Evolutionary conservation across 2,797 vertebrate species (phyloP).

Genomic region (Hyperoplus immaculatus): DNA sequence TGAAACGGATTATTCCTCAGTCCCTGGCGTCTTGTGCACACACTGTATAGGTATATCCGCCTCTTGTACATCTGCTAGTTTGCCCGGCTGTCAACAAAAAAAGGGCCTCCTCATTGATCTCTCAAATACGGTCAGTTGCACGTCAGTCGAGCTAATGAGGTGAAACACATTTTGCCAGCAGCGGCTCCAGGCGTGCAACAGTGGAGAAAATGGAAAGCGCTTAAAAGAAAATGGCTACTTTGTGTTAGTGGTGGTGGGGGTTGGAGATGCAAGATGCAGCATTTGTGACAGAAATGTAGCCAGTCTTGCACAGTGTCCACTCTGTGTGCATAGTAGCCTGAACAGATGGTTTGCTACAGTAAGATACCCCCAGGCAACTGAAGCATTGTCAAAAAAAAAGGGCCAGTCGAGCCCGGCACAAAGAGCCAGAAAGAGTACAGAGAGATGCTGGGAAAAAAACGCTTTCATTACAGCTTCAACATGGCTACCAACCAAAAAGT

Average conservation of each 20-base stretch:
- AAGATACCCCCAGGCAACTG: conserved; percentile 73
- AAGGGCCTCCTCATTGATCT: conserved; percentile 41
- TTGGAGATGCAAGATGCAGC: conserved; percentile 42
- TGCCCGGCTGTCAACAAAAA: conserved; percentile 41
- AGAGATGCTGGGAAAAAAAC: conserved; percentile 46
- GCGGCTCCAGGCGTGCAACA: conserved; percentile 38
- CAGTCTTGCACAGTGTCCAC: conserved; percentile 61
- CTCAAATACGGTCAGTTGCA: conserved; percentile 54
- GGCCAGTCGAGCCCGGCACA: conserved; percentile 67
- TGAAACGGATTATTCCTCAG: conserved; percentile 12
- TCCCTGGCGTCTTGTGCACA: not conserved
- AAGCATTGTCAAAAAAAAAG: conserved; percentile 78
- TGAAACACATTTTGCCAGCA: conserved; percentile 40
- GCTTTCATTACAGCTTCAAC: conserved; percentile 69
- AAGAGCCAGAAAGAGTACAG: conserved; percentile 62
- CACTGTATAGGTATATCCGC: conserved; percentile 11
- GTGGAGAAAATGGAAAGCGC: conserved; percentile 43
- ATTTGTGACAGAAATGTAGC: conserved; percentile 60
- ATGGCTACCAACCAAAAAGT: conserved; percentile 70
- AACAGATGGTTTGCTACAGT: conserved; percentile 77
- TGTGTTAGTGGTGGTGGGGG: not conserved
- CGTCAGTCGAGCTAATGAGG: conserved; percentile 65
- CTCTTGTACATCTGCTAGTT: conserved; percentile 16
- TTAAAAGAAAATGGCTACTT: conserved; percentile 64
- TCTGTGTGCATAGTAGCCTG: conserved; percentile 63